Percentiles rank a stretch among this genome's conserved stretches.
Conservation (phyloP, 2,797 vertebrate species). For the Cottoperca gobio region DNA sequence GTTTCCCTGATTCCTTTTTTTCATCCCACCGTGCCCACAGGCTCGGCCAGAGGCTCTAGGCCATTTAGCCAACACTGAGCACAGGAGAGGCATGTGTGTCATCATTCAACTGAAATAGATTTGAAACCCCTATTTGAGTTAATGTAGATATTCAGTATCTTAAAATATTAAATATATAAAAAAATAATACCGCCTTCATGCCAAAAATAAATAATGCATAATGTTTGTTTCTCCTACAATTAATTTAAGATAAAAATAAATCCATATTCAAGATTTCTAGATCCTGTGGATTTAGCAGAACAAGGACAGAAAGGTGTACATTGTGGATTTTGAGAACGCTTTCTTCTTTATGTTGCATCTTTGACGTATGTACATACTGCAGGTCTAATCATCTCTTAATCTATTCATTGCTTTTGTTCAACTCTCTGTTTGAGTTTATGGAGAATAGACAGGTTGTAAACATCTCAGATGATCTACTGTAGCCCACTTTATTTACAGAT, state of each 20-base stretch:
- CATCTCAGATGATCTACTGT: not conserved
- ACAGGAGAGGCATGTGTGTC: slow-evolving; percentile 11
- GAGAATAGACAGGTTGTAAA: not conserved
- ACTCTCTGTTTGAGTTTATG: not conserved
- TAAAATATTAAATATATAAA: too few species aligned
- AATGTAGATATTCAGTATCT: not conserved
- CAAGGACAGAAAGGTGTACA: not conserved
- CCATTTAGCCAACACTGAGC: slow-evolving; percentile 61
- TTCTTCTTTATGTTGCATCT: not conserved
- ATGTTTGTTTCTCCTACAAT: not conserved
- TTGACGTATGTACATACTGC: not conserved
- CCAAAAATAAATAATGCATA: not conserved
- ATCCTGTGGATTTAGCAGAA: not conserved
- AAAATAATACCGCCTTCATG: too few species aligned
- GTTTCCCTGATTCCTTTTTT: slow-evolving; percentile 70
- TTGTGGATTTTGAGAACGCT: not conserved
- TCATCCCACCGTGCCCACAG: slow-evolving; percentile 25
- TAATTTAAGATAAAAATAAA: not conserved
- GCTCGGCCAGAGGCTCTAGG: slow-evolving; percentile 44
- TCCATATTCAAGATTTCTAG: too few species aligned
- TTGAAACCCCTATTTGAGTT: not conserved
- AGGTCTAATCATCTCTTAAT: too few species aligned
- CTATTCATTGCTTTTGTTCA: too few species aligned
- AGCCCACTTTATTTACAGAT: not conserved
- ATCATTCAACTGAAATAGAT: slow-evolving; percentile 7